Base-by-base conservation (phyloP, 1,140 invertebrate genomes). In the Conopomorpha cramerella region DNA sequence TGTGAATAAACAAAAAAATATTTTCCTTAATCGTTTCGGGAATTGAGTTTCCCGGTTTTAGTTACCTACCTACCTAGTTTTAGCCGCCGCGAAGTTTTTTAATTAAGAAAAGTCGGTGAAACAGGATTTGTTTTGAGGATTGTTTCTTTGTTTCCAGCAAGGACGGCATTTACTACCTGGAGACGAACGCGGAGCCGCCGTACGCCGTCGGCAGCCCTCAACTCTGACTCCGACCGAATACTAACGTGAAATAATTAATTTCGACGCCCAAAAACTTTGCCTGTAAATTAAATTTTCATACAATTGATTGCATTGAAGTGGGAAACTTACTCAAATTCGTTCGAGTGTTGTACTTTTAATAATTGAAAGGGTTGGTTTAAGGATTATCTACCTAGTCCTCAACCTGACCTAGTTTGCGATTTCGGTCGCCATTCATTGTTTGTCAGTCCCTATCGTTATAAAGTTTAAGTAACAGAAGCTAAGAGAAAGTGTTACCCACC, bases 131-230 rank as follows among this genome's bases (percentile, higher is more conserved):
- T n/a, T n/a, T n/a, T n/a, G n/a, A n/a, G n/a, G n/a, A n/a, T n/a
- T n/a, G n/a, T 51, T 51, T 54, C 39, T 53, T 56, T 58, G 23
- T 36, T 66, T 68, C 34, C 62, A 74, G 70, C 53, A 74, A 74
- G 46, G 70, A 72, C 36, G 70, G 70, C 45, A 68, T 74, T 53
- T 74, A 72, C 56, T 74, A 74, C 51, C 59, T 74, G 41, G 63
- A 49, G 51, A 74, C 70, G 29, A 68, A 61, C 40, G 56, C 55
- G 8, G 58, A 70, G 43, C 56, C 53, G 35, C 67, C 70, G 16
- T 74, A 54, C 59, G 70, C 67, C 15, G 43, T 70, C 29, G 61
- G n/a, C n/a, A n/a, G n/a, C n/a, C n/a, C n/a, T n/a, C n/a, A n/a
- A n/a, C n/a, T n/a, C 61, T 34, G 56, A 63, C 34, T 46, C 51